A percentile compares a stretch with the other conserved stretches of the same genome.
Evolutionary conservation across 2,888 invertebrate genomes (phyloP).

Genomic region (Yponomeuta plumbellus): DNA sequence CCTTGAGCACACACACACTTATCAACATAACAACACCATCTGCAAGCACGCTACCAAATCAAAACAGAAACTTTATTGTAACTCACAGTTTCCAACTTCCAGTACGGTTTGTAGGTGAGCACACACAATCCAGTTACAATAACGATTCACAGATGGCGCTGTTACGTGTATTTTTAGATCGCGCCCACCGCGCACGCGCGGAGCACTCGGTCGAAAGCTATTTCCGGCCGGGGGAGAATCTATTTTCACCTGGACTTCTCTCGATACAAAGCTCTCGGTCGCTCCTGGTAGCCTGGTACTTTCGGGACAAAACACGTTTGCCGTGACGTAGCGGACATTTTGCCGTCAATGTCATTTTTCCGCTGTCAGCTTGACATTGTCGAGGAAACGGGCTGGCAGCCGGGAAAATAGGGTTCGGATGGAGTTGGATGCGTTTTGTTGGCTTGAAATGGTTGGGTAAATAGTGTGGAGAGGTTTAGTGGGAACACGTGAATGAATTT

Average conservation of each 20-base stretch:
- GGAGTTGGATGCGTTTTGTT: neutral
- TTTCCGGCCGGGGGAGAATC: slow-evolving; percentile 53
- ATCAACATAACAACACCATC: slow-evolving; percentile 3
- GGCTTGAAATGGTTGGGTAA: slow-evolving; percentile 8
- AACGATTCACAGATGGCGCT: slow-evolving; percentile 26
- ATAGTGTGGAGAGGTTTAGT: neutral
- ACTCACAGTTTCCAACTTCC: neutral
- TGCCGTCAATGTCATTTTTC: slow-evolving; percentile 55
- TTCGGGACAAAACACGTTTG: slow-evolving; percentile 52
- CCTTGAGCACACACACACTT: no score
- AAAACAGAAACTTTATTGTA: neutral
- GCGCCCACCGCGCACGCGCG: slow-evolving; percentile 26
- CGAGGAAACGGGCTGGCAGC: neutral
- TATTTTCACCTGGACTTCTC: slow-evolving; percentile 56
- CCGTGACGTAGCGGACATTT: slow-evolving; percentile 70
- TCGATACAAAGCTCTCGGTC: slow-evolving; percentile 32
- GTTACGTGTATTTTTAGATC: slow-evolving; percentile 22
- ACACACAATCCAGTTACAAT: neutral
- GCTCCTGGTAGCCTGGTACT: slow-evolving; percentile 61
- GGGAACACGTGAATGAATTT: neutral
- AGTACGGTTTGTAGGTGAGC: no score
- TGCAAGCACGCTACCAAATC: neutral
- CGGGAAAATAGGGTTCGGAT: neutral
- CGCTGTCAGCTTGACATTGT: slow-evolving; percentile 37
- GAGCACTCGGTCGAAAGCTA: slow-evolving; percentile 33